These are phyloP conservation scores for Polydrusus cervinus DNA, from an alignment of 2,888 invertebrate genomes.

Conservation along the genomic window DNA sequence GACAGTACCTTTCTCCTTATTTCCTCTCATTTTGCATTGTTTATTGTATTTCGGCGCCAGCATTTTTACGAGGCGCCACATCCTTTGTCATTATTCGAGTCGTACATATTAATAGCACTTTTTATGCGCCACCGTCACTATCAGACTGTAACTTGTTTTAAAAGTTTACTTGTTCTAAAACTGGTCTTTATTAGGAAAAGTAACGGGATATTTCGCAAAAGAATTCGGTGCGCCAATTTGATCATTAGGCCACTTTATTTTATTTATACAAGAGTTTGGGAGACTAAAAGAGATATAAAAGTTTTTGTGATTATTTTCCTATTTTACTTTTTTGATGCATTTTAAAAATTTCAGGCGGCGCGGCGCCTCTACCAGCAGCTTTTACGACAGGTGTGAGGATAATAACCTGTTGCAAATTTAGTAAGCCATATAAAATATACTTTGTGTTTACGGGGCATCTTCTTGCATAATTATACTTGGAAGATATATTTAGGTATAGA, in stretches of 20 bases:
- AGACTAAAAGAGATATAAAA: no score
- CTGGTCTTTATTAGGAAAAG: constrained; percentile 33
- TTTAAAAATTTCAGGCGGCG: neutral
- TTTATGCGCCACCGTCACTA: constrained; percentile 43
- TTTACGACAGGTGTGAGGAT: constrained; percentile 5
- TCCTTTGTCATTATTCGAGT: constrained; percentile 49
- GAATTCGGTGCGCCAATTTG: constrained; percentile 9
- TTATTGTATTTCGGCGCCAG: constrained; percentile 55
- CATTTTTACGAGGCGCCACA: constrained; percentile 53
- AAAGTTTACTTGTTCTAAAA: constrained; percentile 43
- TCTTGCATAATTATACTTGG: no score
- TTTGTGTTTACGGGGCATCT: no score
- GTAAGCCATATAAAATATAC: neutral
- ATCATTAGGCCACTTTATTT: neutral
- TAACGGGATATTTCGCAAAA: constrained; percentile 32
- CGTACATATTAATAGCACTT: constrained; percentile 51
- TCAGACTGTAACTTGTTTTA: constrained; percentile 24
- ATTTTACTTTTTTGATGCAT: no score
- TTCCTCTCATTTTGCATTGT: constrained; percentile 45
- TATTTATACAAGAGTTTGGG: no score
- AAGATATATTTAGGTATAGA: no score
- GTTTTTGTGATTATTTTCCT: no score
- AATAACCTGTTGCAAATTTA: constrained; percentile 6
- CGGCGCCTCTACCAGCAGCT: constrained; percentile 1
- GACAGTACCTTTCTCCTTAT: constrained; percentile 45